These are phyloP conservation scores for Lerema accius DNA, from an alignment of 1,140 invertebrate species.

Conservation along the genomic window DNA sequence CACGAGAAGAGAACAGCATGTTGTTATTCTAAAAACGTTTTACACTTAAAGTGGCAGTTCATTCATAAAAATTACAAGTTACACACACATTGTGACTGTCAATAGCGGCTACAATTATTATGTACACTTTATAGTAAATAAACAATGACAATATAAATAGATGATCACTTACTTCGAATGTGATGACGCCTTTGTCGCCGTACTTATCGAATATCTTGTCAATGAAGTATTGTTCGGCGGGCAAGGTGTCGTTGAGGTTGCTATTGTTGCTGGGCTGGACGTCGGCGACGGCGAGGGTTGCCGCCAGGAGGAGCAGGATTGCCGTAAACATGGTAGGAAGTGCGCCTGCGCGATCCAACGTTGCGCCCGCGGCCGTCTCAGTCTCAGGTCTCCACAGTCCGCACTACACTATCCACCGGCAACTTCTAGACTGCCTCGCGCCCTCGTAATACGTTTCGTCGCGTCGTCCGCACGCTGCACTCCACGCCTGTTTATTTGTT, in stretches of 20 bases:
- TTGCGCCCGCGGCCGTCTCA: slow-evolving; percentile 57
- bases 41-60: no score
- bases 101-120: no score
- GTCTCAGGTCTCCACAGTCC: slow-evolving; percentile 51
- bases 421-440: slow-evolving; percentile 42
- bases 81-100: no score
- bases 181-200: slow-evolving; percentile 83
- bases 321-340: slow-evolving; percentile 61
- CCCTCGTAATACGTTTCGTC: slow-evolving; percentile 52
- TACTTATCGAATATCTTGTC: slow-evolving; percentile 85
- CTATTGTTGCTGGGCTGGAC: slow-evolving; percentile 21
- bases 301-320: slow-evolving; percentile 56
- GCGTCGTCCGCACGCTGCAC: slow-evolving; percentile 37
- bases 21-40: no score
- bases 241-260: slow-evolving; percentile 56
- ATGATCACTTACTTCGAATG: slow-evolving; percentile 83
- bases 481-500: slow-evolving; percentile 62
- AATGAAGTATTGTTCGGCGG: slow-evolving; percentile 79
- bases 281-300: slow-evolving; percentile 42
- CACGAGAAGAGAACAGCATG: no score
- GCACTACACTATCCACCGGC: slow-evolving; percentile 64
- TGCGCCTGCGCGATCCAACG: slow-evolving; percentile 47
- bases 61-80: background rate
- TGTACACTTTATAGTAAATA: slow-evolving; percentile 9
- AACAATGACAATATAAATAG: slow-evolving; percentile 6